Conservation (phyloP, 2,797 vertebrate genomes). For the Mallotus villosus region DNA sequence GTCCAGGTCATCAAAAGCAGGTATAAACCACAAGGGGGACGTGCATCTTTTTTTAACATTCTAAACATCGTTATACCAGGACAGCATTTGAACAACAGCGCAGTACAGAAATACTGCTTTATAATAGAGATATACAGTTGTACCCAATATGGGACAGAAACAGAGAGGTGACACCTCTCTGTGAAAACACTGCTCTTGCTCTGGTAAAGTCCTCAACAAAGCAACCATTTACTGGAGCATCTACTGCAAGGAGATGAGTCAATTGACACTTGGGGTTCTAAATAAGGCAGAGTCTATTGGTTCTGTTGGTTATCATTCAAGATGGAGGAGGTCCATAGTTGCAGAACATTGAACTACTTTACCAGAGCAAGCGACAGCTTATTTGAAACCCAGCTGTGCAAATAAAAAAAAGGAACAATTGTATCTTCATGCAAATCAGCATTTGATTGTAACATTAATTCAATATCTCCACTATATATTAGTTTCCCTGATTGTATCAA, state of each 20-base stretch:
- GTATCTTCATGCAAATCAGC: conserved; percentile 52
- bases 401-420: conserved; percentile 39
- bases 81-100: conserved; percentile 63
- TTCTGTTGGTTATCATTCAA: conserved; percentile 21
- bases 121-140: conserved; percentile 81
- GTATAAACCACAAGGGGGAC: conserved; percentile 80
- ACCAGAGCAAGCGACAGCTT: conserved; percentile 63
- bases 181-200: conserved; percentile 61
- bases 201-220: conserved; percentile 39
- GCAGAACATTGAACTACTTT: conserved; percentile 39
- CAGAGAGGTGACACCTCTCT: conserved; percentile 65
- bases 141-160: conserved; percentile 92
- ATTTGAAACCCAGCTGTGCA: conserved; percentile 78
- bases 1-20: conserved; percentile 70
- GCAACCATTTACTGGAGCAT: conserved; percentile 43
- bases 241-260: conserved; percentile 26
- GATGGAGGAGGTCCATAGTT: background rate
- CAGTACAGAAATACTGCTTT: conserved; percentile 92
- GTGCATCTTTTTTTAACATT: conserved; percentile 60
- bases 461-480: conserved; percentile 66
- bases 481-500: conserved; percentile 73
- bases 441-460: conserved; percentile 60
- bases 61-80: conserved; percentile 70
- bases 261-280: conserved; percentile 22
- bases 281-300: conserved; percentile 14